These are phyloP conservation scores for Tenrec ecaudatus DNA, from an alignment of 2,113 vertebrate genomes.

Conservation along the genomic window DNA sequence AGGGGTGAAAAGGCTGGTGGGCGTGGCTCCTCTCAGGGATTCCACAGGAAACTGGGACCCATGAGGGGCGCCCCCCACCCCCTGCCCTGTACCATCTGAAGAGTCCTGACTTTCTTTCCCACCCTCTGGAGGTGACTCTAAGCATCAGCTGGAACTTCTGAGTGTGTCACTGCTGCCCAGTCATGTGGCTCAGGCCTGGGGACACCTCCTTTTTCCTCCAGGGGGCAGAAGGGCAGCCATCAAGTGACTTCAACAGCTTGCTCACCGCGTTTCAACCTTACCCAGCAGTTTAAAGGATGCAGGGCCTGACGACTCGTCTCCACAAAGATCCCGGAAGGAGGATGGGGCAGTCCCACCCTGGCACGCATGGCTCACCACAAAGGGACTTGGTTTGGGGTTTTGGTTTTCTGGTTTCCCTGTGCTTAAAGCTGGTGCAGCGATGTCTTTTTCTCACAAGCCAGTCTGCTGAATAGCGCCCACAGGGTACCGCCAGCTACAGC, in stretches of 20 bases:
- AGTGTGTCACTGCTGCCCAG: not conserved
- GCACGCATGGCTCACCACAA: not conserved
- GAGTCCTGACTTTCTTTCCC: not conserved
- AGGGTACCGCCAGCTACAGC: fast-evolving
- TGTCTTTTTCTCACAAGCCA: not conserved
- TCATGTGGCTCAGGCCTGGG: not conserved
- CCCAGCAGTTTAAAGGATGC: not conserved
- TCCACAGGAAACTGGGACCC: not conserved
- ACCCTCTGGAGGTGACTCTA: no score
- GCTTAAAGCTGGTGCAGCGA: not conserved
- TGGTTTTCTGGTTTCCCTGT: not conserved
- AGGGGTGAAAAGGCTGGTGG: not conserved
- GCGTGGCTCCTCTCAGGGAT: not conserved
- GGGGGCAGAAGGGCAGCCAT: no score
- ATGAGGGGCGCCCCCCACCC: not conserved
- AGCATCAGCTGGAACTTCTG: fast-evolving
- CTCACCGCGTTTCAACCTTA: not conserved
- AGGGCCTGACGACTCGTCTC: not conserved
- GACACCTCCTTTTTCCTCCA: fast-evolving
- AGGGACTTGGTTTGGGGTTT: not conserved
- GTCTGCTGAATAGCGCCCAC: not conserved
- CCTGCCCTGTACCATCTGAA: not conserved
- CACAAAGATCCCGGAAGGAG: not conserved
- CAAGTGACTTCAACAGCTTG: not conserved
- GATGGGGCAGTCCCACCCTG: not conserved